A percentile compares a stretch with the other conserved stretches of the same genome.
phyloP scores from a whole-genome alignment of 1,140 invertebrate genomes.

The Schmidtea mediterranea region DNA sequence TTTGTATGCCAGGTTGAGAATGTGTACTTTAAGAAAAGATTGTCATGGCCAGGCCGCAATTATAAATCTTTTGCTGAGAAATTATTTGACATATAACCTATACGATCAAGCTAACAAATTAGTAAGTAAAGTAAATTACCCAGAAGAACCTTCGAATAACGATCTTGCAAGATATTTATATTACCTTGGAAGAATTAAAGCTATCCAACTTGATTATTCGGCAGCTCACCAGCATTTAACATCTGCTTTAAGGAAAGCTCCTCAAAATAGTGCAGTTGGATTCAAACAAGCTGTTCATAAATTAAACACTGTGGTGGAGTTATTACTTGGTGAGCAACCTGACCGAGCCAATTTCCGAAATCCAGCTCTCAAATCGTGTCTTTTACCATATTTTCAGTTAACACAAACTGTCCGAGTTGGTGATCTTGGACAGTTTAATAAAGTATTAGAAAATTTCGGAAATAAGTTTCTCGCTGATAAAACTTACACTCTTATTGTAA shows the following conservation, averaged over 20 bases:
- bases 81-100: slow-evolving; percentile 75
- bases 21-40: slow-evolving; percentile 73
- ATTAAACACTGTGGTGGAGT: slow-evolving; percentile 43
- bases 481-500: slow-evolving; percentile 69
- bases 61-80: slow-evolving; percentile 72
- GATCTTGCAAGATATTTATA: slow-evolving; percentile 90
- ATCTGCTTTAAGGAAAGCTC: slow-evolving; percentile 68
- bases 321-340: slow-evolving; percentile 83
- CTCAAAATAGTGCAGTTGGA: slow-evolving; percentile 45
- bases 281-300: slow-evolving; percentile 61
- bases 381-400: slow-evolving; percentile 80
- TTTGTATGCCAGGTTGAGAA: slow-evolving; percentile 53
- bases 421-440: slow-evolving; percentile 68
- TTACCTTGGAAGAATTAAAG: slow-evolving; percentile 63
- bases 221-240: slow-evolving; percentile 76
- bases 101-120: slow-evolving; percentile 68
- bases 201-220: slow-evolving; percentile 80
- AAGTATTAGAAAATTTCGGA: slow-evolving; percentile 51
- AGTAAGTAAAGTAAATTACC: slow-evolving; percentile 77
- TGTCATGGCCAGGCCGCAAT: slow-evolving; percentile 61
- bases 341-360: slow-evolving; percentile 47
- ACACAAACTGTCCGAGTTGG: slow-evolving; percentile 71
- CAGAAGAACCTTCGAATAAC: slow-evolving; percentile 78
- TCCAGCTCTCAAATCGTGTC: slow-evolving; percentile 48
- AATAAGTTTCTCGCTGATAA: slow-evolving; percentile 39